Conservation (phyloP, 2,888 invertebrate species). For the Scelioninae gen. 1 region DNA sequence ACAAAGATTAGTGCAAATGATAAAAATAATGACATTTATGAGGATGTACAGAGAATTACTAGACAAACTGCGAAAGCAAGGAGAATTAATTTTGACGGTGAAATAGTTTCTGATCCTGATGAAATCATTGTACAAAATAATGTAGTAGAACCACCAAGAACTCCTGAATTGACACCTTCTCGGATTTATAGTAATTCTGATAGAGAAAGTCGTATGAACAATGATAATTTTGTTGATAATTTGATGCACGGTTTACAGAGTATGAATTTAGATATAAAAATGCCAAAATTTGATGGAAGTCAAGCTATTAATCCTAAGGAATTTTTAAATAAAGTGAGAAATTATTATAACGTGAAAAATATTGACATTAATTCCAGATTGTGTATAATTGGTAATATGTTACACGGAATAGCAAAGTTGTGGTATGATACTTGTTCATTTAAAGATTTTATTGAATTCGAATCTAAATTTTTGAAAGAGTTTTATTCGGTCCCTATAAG, state of each 20-base stretch:
- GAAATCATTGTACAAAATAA: no score
- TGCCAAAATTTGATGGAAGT: constrained; percentile 33
- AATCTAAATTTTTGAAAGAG: constrained; percentile 20
- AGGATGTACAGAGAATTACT: no score
- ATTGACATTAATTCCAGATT: constrained; percentile 2
- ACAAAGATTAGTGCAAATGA: background rate
- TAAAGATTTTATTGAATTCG: constrained; percentile 2
- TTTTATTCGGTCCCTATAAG: constrained; percentile 25
- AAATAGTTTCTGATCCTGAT: no score
- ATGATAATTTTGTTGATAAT: no score
- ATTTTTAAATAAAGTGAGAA: constrained; percentile 32
- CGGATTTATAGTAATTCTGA: no score
- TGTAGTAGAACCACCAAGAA: no score
- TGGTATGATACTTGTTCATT: constrained; percentile 18
- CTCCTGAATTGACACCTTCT: no score
- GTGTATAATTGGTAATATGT: constrained; percentile 6
- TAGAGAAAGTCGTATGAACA: no score
- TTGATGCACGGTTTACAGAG: constrained; percentile 6
- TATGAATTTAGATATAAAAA: constrained; percentile 26
- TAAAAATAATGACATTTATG: background rate
- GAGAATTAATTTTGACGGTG: no score
- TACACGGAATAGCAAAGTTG: constrained; percentile 15
- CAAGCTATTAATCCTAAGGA: constrained; percentile 23
- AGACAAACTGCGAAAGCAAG: no score
- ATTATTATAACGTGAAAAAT: constrained; percentile 23